These are phyloP conservation scores for Orgyia antiqua DNA, from an alignment of 2,888 invertebrate species.

Conservation along the genomic window DNA sequence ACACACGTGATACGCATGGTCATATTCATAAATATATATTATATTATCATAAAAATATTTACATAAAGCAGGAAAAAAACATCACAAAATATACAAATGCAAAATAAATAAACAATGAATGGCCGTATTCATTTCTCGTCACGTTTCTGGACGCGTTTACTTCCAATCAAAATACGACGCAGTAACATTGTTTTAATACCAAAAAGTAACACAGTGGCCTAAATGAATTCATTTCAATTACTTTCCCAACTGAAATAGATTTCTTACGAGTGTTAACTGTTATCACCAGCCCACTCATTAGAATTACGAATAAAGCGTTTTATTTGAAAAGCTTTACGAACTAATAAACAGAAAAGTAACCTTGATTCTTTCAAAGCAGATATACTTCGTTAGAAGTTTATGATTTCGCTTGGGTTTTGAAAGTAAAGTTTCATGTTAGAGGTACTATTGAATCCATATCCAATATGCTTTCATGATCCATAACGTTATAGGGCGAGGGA, in stretches of 20 bases:
- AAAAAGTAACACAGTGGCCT: neutral
- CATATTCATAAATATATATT: too few relatives aligned
- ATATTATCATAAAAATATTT: too few relatives aligned
- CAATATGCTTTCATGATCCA: slow-evolving; percentile 47
- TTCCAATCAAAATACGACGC: neutral
- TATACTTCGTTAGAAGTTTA: slow-evolving; percentile 33
- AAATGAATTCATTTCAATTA: slow-evolving; percentile 2
- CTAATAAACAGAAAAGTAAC: slow-evolving; percentile 18
- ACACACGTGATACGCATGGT: too few relatives aligned
- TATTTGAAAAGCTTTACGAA: slow-evolving; percentile 11
- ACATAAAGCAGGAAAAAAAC: too few relatives aligned
- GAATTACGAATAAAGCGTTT: slow-evolving; percentile 11
- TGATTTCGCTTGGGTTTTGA: slow-evolving; percentile 28
- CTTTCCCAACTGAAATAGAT: slow-evolving; percentile 2
- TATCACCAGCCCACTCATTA: neutral
- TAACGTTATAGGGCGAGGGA: slow-evolving; percentile 27
- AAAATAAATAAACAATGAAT: too few relatives aligned
- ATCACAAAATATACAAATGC: too few relatives aligned
- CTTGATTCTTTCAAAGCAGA: slow-evolving; percentile 20
- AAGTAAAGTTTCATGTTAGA: slow-evolving; percentile 49
- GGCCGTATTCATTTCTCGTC: too few relatives aligned
- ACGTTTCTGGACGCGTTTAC: too few relatives aligned
- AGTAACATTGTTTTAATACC: neutral
- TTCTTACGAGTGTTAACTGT: neutral
- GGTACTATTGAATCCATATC: slow-evolving; percentile 35